These are phyloP conservation scores for Chunga burmeisteri DNA, from an alignment of 2,113 vertebrate genomes.

Conservation along the genomic window DNA sequence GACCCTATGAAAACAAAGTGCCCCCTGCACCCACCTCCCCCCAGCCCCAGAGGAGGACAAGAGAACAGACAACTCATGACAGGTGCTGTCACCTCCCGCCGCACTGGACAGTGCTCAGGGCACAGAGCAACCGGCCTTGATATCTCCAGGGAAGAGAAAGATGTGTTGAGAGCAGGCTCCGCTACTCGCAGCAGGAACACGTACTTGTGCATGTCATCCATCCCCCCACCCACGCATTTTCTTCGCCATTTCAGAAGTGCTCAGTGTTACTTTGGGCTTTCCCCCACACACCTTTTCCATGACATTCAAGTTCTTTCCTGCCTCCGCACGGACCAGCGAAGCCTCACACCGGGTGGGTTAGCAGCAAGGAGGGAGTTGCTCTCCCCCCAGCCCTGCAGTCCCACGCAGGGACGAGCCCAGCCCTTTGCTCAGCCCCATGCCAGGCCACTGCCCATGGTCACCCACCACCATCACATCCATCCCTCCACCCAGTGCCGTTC, in stretches of 20 bases:
- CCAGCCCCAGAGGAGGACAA: fast-evolving
- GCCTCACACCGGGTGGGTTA: fast-evolving
- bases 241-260: background rate
- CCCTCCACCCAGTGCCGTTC: fast-evolving
- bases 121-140: background rate
- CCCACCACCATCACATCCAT: fast-evolving
- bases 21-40: background rate
- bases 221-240: background rate
- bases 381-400: background rate
- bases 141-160: background rate
- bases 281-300: fast-evolving
- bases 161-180: background rate
- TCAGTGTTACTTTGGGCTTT: background rate
- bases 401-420: fast-evolving
- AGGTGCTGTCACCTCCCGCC: background rate
- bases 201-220: fast-evolving
- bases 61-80: background rate
- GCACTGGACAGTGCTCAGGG: background rate
- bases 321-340: background rate
- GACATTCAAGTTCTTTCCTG: background rate
- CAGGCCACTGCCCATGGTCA: fast-evolving
- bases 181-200: background rate
- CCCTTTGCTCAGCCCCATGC: background rate
- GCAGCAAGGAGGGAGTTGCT: background rate
- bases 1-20: background rate